Evolutionary conservation across 2,888 invertebrate genomes (phyloP), one percentile per base, ranked within the genome.

Genomic region (Heliconius aoede): DNA sequence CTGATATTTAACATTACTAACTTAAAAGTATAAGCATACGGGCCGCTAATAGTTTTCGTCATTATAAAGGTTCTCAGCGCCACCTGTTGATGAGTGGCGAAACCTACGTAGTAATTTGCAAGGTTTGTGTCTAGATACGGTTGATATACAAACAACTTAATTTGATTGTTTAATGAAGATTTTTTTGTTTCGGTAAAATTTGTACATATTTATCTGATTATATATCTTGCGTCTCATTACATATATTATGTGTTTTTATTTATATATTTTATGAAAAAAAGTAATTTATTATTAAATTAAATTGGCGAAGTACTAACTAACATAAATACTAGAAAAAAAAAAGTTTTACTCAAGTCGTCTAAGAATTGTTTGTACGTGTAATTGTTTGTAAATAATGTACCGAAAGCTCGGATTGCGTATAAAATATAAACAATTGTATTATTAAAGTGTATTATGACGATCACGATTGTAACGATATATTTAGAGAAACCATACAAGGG

Each of bases 11-110:
- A 24, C n/a, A 64, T 21, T 1, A 64, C 9, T 55, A 64, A 36
- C 24, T 13, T 3, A 7, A 40, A 64, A 64, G 2, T 24, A 5
- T 1, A 65, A 24, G 13, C 36, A 40, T 40, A 8, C 24, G 36
- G 36, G 65, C 36, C 65, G 15, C 40, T 65, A 65, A 65, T 65
- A n/a, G 24, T 64, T 64, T 64, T 21, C 18, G 64, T 24, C n/a
- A 30, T 64, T 64, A 26, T 24, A 24, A 36, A 40, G 7, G 36
- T 32, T n/a, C 36, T 15, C 46, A 75, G 87, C 92, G 91, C 91
- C 92, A 92, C 90, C 92, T 92, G 81, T 85, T 84, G 83, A 82
- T 84, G 88, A 91, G 89, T 87, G 86, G 92, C 85, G 21, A 81
- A 85, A 91, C 87, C 32, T 26, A 55, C 55, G 73, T 28, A 26